These are phyloP conservation scores for Leptinotarsa undecemlineata DNA, from an alignment of 1,140 invertebrate genomes.

Conservation along the genomic window DNA sequence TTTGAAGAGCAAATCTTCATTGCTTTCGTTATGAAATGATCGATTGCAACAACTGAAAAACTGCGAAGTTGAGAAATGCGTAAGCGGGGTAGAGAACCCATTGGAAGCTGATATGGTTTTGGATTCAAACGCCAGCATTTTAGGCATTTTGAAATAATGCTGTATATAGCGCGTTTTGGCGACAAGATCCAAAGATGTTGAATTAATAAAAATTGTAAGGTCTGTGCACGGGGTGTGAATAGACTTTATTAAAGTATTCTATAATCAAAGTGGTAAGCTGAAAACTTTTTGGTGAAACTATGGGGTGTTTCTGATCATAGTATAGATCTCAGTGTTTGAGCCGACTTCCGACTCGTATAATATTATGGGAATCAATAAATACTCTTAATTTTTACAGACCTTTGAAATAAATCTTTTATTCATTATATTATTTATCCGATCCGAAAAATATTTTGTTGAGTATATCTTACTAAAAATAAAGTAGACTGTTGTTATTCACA, in stretches of 20 bases:
- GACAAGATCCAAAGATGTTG: neutral
- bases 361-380: slow-evolving; percentile 9
- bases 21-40: too few relatives aligned
- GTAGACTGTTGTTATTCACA: neutral
- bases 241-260: neutral
- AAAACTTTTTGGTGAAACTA: neutral
- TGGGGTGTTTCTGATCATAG: neutral
- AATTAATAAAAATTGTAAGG: neutral
- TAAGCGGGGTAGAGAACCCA: neutral
- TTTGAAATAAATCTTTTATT: neutral
- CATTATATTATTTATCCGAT: too few relatives aligned
- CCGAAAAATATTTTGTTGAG: slow-evolving; percentile 4
- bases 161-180: slow-evolving; percentile 3
- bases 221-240: neutral
- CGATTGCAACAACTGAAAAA: neutral
- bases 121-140: neutral
- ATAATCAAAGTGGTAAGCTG: slow-evolving; percentile 6
- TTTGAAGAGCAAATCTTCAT: too few relatives aligned
- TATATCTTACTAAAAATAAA: slow-evolving; percentile 1
- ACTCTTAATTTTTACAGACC: neutral
- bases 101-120: neutral
- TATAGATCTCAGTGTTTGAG: neutral
- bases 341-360: slow-evolving; percentile 1
- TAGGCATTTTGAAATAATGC: neutral
- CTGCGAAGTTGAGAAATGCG: neutral